phyloP scores from a whole-genome alignment of 2,888 invertebrate genomes.

The Orthosia gothica region DNA sequence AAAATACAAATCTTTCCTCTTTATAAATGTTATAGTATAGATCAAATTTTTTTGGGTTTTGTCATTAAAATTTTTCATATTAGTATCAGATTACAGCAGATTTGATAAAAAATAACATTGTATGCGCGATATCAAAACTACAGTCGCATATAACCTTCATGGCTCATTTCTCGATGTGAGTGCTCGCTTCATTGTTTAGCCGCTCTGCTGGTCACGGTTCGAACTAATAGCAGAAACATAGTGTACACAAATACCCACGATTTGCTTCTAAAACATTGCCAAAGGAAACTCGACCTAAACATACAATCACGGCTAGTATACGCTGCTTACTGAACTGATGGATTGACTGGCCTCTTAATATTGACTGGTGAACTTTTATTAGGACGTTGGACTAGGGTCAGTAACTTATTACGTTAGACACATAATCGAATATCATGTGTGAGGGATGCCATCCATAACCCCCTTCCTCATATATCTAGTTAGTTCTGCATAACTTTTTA shows the following conservation, averaged over 20 bases:
- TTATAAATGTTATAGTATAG: too few species aligned
- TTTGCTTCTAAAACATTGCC: neutral
- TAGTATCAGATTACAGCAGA: neutral
- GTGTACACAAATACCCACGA: conserved; percentile 7
- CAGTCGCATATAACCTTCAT: conserved; percentile 39
- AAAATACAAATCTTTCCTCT: too few species aligned
- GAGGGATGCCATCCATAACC: too few species aligned
- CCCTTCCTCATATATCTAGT: too few species aligned
- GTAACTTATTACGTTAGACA: neutral
- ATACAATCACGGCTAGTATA: neutral
- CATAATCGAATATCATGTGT: neutral
- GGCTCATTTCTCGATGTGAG: conserved; percentile 43
- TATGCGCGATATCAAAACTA: conserved; percentile 9
- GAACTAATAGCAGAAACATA: conserved; percentile 24
- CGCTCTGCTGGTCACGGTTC: conserved; percentile 34
- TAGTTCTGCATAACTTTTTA: too few species aligned
- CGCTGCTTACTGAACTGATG: neutral
- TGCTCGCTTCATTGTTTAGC: conserved; percentile 40
- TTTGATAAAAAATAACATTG: conserved; percentile 15
- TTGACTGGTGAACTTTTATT: neutral
- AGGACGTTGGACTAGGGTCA: neutral
- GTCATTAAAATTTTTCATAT: neutral
- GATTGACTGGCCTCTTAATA: conserved; percentile 3
- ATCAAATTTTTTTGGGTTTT: neutral
- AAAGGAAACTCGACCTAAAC: neutral